Base-by-base conservation (phyloP, 1,140 invertebrate genomes). In the Meloidogyne exigua region DNA sequence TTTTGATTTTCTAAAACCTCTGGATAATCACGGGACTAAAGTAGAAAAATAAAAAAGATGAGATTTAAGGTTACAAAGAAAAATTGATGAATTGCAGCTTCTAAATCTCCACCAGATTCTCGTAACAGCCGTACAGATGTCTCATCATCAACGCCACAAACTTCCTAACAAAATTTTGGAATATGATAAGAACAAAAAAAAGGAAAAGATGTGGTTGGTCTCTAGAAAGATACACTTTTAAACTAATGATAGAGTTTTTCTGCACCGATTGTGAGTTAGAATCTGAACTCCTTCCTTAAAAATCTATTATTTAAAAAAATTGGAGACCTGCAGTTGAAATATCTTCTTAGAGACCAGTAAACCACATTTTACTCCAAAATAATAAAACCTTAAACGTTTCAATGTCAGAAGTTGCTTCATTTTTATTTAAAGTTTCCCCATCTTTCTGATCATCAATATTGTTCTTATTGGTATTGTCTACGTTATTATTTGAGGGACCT, bases 61-160 rank as follows among this genome's bases (percentile, higher is more conserved):
- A 67, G 5, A 5, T n/a, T 23, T 15, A 64, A 64, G n/a, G 15
- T 15, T 32, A 74, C 72, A 25, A 74, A 57, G 39, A 77, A 77
- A 68, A 39, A 77, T 64, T 76, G 68, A 49, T 77, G 76, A 65
- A 77, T 66, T 13, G 76, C 76, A 26, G 71, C 64, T 57, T 77
- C 76, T 21, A 77, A 75, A 44, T 77, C 65, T 21, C 76, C 57
- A 23, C 62, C 76, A 32, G 76, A 72, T 44, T 77, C 68, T 15
- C 49, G 32, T 49, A 77, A 42, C 13, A 64, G 65, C 7, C 23
- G 36, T 10, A 10, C 18, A 36, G 78, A 75, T 13, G 62, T 63
- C 10, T 67, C 62, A n/a, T 68, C 73, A 42, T 79, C 76, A 36
- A 78, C 63, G 15, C 23, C 75, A 79, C 68, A 79, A 36, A 77